Conservation (phyloP, 2,888 invertebrate species). For the Ischnura elegans region DNA sequence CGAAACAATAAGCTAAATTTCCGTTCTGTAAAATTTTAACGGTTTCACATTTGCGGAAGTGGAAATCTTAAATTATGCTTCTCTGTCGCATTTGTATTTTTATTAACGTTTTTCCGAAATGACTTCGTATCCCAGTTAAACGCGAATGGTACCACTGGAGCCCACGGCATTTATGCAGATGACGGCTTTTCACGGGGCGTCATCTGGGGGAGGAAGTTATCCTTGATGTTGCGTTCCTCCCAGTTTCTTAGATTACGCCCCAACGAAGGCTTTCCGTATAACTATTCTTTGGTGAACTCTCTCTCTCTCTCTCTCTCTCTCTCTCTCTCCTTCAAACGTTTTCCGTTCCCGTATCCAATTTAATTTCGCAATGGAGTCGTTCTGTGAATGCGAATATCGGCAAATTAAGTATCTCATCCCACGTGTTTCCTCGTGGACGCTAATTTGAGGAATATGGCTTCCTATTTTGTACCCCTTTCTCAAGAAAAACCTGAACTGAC, state of each 20-base stretch:
- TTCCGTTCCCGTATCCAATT: neutral
- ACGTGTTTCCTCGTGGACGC: neutral
- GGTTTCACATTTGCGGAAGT: too few relatives aligned
- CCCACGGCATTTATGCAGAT: too few relatives aligned
- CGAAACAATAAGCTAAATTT: too few relatives aligned
- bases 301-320: too few relatives aligned
- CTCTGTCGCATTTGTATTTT: too few relatives aligned
- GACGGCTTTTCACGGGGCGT: neutral
- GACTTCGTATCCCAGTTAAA: too few relatives aligned
- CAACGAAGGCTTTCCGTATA: neutral
- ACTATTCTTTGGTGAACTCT: neutral
- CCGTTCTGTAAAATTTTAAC: too few relatives aligned
- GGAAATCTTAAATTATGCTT: too few relatives aligned
- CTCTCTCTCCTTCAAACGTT: too few relatives aligned
- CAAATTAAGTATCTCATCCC: conserved; percentile 36
- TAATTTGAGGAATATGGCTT: neutral
- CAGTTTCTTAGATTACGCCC: neutral
- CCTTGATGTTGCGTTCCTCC: neutral
- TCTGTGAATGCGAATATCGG: conserved; percentile 23
- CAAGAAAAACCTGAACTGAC: too few relatives aligned
- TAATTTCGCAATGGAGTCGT: neutral
- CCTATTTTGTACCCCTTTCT: neutral
- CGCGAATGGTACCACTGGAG: too few relatives aligned
- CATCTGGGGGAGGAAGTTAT: neutral
- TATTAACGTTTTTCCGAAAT: too few relatives aligned